Evolutionary conservation across 2,888 invertebrate genomes (phyloP), one percentile per base, ranked within the genome.

Genomic region (Amblyteles armatorius): DNA sequence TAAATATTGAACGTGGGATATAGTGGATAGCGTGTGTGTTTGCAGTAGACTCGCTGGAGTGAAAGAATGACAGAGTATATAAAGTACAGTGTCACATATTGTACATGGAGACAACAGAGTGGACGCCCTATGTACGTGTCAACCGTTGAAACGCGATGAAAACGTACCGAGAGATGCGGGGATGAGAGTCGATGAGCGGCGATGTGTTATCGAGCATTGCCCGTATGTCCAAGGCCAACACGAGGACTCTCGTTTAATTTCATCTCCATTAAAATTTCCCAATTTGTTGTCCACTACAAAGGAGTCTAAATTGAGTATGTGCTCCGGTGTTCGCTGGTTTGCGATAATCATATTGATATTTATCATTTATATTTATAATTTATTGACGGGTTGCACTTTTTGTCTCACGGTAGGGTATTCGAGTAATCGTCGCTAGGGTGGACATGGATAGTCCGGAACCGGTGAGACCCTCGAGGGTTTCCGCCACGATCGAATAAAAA

Each of bases 1-100:
- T 82, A 85, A 85, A 85, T 82, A 82, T 85, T 85, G 79, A 85
- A 79, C 85, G 76, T 76, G 69, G 44, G 74, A 19, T 40, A 73
- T 65, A 65, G 60, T 9, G 79, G n/a, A 19, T 36, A 22, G 60
- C 22, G 22, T 36, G 60, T 33, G 65, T 50, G 79, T 52, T 71
- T 52, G 29, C 33, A 36, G 63, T n/a, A 48, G 55, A 55, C 29
- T 60, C 57, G 78, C 13, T 7, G 22, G 69, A 5, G 33, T 44
- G 48, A 69, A 48, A 60, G 5, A 57, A 29, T 22, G 65, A 55
- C 36, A 65, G 22, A 72, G 55, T 33, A 29, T 63, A 63, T n/a
- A 26, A 26, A 63, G 60, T 63, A 63, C 29, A 63, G 60, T 63
- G 13, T 33, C 60, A n/a, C 33, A 29, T 33, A 63, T 33, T 16